phyloP scores from a whole-genome alignment of 2,797 vertebrate species.

The Vipera latastei region DNA sequence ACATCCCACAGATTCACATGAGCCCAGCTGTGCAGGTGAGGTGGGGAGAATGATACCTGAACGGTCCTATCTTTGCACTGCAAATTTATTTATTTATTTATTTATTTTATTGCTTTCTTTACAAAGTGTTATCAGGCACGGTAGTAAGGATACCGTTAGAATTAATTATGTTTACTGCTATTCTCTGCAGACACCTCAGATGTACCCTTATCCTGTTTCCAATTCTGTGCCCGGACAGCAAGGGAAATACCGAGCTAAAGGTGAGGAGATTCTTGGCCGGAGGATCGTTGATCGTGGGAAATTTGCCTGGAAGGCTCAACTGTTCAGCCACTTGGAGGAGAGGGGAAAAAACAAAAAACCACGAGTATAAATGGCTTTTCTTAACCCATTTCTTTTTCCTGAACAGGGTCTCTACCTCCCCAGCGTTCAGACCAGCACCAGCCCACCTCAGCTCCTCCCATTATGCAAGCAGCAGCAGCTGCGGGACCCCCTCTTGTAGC shows the following conservation, averaged over 20 bases:
- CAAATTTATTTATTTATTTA: no score
- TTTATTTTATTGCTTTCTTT: not conserved
- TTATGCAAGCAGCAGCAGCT: constrained; percentile 84
- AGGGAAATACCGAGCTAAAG: constrained; percentile 87
- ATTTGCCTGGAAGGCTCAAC: not conserved
- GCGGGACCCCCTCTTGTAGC: constrained; percentile 86
- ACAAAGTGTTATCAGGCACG: no score
- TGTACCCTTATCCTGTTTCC: constrained; percentile 88
- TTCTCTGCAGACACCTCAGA: constrained; percentile 76
- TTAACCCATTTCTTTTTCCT: not conserved
- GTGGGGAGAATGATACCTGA: not conserved
- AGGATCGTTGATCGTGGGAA: not conserved
- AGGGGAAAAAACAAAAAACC: no score
- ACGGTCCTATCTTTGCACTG: not conserved
- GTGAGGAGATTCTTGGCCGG: constrained; percentile 57
- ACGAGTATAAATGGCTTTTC: not conserved
- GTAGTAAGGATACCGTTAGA: not conserved
- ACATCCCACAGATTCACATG: constrained; percentile 80
- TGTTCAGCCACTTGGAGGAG: not conserved
- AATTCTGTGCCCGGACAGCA: constrained; percentile 79
- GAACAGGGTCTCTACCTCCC: constrained; percentile 78
- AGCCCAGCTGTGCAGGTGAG: constrained; percentile 83
- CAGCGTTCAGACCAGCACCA: constrained; percentile 81
- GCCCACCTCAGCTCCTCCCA: constrained; percentile 77
- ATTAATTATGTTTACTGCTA: not conserved